These are phyloP conservation scores for Geothlypis trichas DNA, from an alignment of 2,113 vertebrate genomes.

Conservation along the genomic window DNA sequence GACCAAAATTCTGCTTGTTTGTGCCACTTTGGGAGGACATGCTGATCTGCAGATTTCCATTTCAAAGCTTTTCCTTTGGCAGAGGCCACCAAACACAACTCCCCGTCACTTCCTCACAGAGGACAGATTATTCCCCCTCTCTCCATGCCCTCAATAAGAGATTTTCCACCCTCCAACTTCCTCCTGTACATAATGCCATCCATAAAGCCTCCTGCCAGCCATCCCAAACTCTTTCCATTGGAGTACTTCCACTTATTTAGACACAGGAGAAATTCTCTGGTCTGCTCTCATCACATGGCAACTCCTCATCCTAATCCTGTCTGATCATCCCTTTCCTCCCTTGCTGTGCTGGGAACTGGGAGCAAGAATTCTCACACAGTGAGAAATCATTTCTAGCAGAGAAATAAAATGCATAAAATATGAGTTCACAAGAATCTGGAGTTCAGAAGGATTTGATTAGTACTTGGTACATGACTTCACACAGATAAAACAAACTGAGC, in stretches of 20 bases:
- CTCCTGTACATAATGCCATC: background rate
- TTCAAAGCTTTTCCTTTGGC: background rate
- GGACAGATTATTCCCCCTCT: background rate
- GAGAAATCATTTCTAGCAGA: background rate
- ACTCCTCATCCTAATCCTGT: background rate
- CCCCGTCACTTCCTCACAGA: background rate
- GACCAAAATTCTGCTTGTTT: background rate
- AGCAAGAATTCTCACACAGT: background rate
- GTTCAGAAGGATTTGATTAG: background rate
- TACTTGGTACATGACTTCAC: background rate
- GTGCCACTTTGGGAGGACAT: background rate
- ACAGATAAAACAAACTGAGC: background rate
- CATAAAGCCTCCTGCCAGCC: background rate
- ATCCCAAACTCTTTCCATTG: background rate
- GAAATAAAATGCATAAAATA: background rate
- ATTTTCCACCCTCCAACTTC: background rate
- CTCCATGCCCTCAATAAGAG: background rate
- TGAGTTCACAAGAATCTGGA: background rate
- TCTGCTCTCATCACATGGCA: accelerated
- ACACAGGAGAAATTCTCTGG: background rate
- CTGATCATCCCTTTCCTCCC: background rate
- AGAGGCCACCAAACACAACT: accelerated
- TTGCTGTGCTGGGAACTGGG: background rate
- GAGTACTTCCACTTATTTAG: background rate
- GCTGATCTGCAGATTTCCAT: background rate